These are phyloP conservation scores for Cygnus olor DNA, from an alignment of 2,797 vertebrate species.

Conservation along the genomic window DNA sequence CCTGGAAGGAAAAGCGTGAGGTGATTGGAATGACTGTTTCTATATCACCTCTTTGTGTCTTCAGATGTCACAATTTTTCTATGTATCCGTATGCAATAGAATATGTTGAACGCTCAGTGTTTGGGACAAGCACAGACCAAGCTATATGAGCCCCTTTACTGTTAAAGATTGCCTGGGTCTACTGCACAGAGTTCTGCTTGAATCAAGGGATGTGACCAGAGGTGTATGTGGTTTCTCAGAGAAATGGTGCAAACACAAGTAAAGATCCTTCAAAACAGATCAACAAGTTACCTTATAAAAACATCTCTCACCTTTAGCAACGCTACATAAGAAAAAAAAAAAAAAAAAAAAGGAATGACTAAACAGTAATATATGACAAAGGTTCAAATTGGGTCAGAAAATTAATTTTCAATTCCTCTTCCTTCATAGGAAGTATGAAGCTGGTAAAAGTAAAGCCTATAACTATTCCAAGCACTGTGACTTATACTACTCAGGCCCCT, in stretches of 20 bases:
- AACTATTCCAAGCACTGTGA: background rate
- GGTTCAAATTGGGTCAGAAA: background rate
- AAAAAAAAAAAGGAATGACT: background rate
- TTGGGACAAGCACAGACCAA: background rate
- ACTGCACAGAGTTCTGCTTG: background rate
- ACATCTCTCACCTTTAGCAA: background rate
- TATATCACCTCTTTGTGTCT: background rate
- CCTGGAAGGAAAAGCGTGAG: background rate
- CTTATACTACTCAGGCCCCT: background rate
- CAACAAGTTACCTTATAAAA: background rate
- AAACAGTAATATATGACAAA: background rate
- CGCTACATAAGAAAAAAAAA: background rate
- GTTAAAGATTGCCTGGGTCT: background rate
- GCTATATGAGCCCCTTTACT: background rate
- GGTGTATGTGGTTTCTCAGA: background rate
- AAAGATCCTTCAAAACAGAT: background rate
- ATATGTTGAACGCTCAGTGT: background rate
- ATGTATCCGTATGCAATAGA: background rate
- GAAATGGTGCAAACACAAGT: background rate
- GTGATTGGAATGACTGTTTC: background rate
- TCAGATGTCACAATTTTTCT: background rate
- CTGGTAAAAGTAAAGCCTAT: background rate
- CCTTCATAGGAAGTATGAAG: background rate
- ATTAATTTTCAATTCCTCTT: background rate
- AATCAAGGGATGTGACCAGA: background rate